phyloP scores from a whole-genome alignment of 2,888 invertebrate genomes.

The Perdita meconis region DNA sequence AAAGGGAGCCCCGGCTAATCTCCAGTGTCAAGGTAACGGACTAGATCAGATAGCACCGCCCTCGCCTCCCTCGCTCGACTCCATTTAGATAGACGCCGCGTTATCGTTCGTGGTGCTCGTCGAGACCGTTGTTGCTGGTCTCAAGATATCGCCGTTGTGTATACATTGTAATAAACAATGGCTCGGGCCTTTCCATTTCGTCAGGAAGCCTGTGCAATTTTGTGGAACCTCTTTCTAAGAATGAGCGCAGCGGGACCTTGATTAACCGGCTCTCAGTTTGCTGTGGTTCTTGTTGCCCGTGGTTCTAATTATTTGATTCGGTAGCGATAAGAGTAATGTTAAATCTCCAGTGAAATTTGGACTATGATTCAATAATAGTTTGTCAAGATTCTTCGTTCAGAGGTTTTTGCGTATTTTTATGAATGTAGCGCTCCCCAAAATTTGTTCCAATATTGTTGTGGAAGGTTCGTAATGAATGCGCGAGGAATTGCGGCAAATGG shows the following conservation, averaged over 20 bases:
- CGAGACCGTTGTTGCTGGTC: constrained; percentile 35
- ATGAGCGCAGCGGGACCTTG: no score
- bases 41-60: constrained; percentile 69
- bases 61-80: constrained; percentile 42
- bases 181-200: constrained; percentile 24
- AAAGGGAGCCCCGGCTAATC: constrained; percentile 66
- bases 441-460: no score
- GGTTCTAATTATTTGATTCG: no score
- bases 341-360: no score
- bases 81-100: constrained; percentile 57
- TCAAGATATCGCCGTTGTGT: constrained; percentile 5
- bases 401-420: no score
- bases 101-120: constrained; percentile 50
- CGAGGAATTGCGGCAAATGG: background rate
- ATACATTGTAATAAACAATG: constrained; percentile 4
- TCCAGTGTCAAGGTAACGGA: constrained; percentile 69
- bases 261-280: no score
- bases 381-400: no score
- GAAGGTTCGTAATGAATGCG: constrained; percentile 4
- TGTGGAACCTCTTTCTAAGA: no score
- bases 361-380: no score
- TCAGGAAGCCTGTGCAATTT: background rate
- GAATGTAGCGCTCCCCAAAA: background rate
- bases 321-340: no score
- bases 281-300: no score